These are phyloP conservation scores for Cyphomyrmex costatus DNA, from an alignment of 1,140 invertebrate genomes.

Conservation along the genomic window DNA sequence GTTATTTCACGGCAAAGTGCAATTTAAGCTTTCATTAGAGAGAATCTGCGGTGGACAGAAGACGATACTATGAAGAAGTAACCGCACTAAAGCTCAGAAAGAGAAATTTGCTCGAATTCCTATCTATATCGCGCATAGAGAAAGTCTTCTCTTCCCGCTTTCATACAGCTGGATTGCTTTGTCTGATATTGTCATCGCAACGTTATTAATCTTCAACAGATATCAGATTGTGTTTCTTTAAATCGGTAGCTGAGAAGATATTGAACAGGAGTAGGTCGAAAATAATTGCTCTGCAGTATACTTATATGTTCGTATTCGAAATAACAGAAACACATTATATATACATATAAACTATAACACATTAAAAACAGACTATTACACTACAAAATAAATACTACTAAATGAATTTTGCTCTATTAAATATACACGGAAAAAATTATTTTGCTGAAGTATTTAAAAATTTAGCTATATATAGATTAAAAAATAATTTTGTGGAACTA, in stretches of 20 bases:
- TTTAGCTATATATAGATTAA: no score
- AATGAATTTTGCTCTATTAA: not conserved
- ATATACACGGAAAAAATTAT: no score
- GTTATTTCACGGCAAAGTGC: conserved; percentile 63
- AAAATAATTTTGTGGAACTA: no score
- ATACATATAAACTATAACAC: not conserved
- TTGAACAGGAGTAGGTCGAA: not conserved
- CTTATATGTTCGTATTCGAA: not conserved
- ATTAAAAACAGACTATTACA: not conserved
- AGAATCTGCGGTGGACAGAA: conserved; percentile 51
- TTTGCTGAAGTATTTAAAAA: no score
- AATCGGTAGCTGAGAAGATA: not conserved
- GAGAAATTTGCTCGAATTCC: conserved; percentile 75
- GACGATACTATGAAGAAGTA: conserved; percentile 46
- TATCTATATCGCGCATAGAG: conserved; percentile 67
- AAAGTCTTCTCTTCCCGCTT: conserved; percentile 60
- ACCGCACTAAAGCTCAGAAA: conserved; percentile 49
- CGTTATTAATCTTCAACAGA: conserved; percentile 40
- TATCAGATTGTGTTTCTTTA: conserved; percentile 1
- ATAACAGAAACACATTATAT: not conserved
- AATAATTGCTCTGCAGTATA: not conserved
- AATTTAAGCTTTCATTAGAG: conserved; percentile 68
- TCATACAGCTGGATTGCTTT: conserved; percentile 41
- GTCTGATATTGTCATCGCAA: conserved; percentile 42
- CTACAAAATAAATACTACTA: not conserved